These are phyloP conservation scores for Epiblema foenella DNA, from an alignment of 2,888 invertebrate species.

Conservation along the genomic window DNA sequence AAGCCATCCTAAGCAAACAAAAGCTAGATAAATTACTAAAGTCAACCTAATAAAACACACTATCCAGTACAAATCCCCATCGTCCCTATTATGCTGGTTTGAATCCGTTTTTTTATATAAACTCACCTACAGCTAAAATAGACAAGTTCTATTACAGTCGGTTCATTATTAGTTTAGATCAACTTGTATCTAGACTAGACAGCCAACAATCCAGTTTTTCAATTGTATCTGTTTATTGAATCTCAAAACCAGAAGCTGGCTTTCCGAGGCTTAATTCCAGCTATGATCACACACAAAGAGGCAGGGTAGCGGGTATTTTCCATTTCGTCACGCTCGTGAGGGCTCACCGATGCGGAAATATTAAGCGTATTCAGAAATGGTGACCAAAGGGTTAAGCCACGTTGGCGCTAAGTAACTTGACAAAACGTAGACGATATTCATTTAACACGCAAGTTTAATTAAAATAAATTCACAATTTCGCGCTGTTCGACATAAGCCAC, in stretches of 20 bases:
- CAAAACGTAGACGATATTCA: background rate
- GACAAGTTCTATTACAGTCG: background rate
- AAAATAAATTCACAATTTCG: too few species aligned
- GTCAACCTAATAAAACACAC: background rate
- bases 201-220: background rate
- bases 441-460: background rate
- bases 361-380: slow-evolving; percentile 9
- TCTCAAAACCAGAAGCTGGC: slow-evolving; percentile 18
- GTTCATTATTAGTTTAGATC: background rate
- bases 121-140: background rate
- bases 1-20: background rate
- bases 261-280: background rate
- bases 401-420: background rate
- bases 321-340: slow-evolving; percentile 15
- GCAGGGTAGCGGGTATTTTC: slow-evolving; percentile 30
- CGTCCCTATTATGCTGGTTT: background rate
- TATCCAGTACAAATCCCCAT: background rate
- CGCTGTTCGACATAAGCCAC: too few species aligned
- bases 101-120: background rate
- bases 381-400: slow-evolving; percentile 15
- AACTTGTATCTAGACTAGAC: background rate
- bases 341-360: slow-evolving; percentile 17
- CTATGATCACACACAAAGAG: slow-evolving; percentile 19
- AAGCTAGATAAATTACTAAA: background rate
- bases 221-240: slow-evolving; percentile 37